Conservation (phyloP, 2,888 invertebrate genomes). For the Listrodromus nycthemerus region DNA sequence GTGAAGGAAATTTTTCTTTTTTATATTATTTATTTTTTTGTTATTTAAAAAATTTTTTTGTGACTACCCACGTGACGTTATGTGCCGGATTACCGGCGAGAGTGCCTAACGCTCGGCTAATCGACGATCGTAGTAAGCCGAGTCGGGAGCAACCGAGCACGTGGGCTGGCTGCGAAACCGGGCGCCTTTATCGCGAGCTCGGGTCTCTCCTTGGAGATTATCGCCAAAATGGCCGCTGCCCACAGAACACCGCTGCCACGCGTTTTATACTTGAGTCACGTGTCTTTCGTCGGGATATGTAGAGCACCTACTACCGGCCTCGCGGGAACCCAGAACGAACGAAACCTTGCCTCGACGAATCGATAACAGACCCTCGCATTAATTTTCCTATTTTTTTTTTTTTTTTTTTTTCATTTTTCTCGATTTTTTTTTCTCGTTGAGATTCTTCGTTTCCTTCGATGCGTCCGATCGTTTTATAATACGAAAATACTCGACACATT, state of each 20-base stretch:
- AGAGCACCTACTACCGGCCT: conserved; percentile 35
- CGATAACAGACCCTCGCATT: conserved; percentile 44
- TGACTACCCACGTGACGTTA: conserved; percentile 1
- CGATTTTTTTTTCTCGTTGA: background rate
- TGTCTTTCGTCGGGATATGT: conserved; percentile 39
- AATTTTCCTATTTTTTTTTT: background rate
- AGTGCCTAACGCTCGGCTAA: conserved; percentile 20
- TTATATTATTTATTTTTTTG: background rate
- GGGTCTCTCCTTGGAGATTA: conserved; percentile 54
- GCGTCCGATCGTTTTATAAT: too few relatives aligned
- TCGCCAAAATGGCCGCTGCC: conserved; percentile 63
- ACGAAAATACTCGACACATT: too few relatives aligned
- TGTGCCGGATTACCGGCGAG: conserved; percentile 32
- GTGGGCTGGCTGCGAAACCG: conserved; percentile 62
- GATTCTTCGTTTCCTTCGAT: background rate
- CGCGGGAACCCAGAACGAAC: conserved; percentile 17
- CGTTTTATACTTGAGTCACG: conserved; percentile 38
- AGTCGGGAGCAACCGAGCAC: conserved; percentile 39
- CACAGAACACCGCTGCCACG: conserved; percentile 14
- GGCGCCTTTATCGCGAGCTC: conserved; percentile 42
- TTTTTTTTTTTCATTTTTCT: background rate
- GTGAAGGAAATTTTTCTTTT: background rate
- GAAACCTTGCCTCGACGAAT: conserved; percentile 35
- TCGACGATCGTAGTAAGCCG: conserved; percentile 27
- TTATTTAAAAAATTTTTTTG: background rate